Conservation (phyloP, 2,888 invertebrate genomes). For the Caenorhabditis sp. region DNA sequence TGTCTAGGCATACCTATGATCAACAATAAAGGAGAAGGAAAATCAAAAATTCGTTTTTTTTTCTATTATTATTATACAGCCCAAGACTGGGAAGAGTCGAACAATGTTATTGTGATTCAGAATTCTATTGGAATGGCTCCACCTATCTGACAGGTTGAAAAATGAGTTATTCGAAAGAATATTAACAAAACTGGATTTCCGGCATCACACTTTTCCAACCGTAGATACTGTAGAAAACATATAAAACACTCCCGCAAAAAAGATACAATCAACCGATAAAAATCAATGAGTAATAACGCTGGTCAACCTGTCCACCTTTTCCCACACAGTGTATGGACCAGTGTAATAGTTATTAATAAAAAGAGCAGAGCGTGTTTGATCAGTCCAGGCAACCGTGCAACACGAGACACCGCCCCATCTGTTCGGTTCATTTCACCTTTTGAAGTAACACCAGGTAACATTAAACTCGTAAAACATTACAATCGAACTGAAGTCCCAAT, state of each 20-base stretch:
- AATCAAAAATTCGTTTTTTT: no score
- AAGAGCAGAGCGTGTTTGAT: constrained; percentile 50
- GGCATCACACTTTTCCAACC: no score
- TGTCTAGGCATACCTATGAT: no score
- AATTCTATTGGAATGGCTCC: no score
- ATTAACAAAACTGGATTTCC: no score
- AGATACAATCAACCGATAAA: constrained; percentile 1
- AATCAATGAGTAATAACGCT: constrained; percentile 11
- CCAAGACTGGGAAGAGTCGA: no score
- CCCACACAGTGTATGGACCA: not conserved
- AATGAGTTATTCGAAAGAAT: no score
- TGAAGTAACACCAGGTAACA: constrained; percentile 31
- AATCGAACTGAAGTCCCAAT: constrained; percentile 8
- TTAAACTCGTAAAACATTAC: constrained; percentile 15
- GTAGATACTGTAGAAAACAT: not conserved
- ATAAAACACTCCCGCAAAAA: not conserved
- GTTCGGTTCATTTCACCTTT: constrained; percentile 42
- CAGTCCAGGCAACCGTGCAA: constrained; percentile 39
- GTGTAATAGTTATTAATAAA: constrained; percentile 57
- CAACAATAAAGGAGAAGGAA: no score
- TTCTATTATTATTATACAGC: no score
- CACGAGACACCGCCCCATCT: constrained; percentile 42
- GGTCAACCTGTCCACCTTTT: constrained; percentile 3
- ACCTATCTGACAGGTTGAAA: no score
- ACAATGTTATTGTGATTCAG: no score